Evolutionary conservation across 2,888 invertebrate genomes (phyloP).

Genomic region (Rugalucina vietnamica): DNA sequence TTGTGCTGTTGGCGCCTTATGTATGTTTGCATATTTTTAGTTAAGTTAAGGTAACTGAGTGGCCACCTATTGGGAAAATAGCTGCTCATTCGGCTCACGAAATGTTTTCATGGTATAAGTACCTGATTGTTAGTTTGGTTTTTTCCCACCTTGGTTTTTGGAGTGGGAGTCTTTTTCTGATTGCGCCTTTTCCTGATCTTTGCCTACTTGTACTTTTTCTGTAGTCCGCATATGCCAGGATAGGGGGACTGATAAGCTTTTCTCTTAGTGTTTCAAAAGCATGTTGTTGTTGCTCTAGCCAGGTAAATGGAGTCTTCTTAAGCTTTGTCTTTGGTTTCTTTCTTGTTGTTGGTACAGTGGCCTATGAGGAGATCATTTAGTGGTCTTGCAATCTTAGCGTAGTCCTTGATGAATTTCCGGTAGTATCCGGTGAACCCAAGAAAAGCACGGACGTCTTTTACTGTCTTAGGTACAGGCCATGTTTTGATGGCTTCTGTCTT

Average conservation of each 20-base stretch:
- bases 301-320: background rate
- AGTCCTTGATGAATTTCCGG: background rate
- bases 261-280: conserved; percentile 12
- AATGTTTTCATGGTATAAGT: conserved; percentile 40
- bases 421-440: conserved; percentile 3
- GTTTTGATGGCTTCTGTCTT: background rate
- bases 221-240: conserved; percentile 25
- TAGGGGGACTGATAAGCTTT: conserved; percentile 1
- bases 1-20: too few species aligned
- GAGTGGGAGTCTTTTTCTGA: conserved; percentile 45
- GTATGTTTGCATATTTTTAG: too few species aligned
- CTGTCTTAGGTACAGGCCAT: background rate
- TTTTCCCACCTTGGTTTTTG: conserved; percentile 21
- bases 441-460: background rate
- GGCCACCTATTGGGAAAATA: too few species aligned
- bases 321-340: background rate
- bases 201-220: conserved; percentile 30
- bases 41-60: too few species aligned
- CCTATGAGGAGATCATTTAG: background rate
- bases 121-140: conserved; percentile 46
- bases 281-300: background rate
- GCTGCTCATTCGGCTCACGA: conserved; percentile 27
- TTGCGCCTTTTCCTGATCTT: conserved; percentile 26
- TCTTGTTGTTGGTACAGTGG: background rate
- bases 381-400: background rate